Evolutionary conservation across 2,113 vertebrate genomes (phyloP).

Genomic region (Siniperca chuatsi): DNA sequence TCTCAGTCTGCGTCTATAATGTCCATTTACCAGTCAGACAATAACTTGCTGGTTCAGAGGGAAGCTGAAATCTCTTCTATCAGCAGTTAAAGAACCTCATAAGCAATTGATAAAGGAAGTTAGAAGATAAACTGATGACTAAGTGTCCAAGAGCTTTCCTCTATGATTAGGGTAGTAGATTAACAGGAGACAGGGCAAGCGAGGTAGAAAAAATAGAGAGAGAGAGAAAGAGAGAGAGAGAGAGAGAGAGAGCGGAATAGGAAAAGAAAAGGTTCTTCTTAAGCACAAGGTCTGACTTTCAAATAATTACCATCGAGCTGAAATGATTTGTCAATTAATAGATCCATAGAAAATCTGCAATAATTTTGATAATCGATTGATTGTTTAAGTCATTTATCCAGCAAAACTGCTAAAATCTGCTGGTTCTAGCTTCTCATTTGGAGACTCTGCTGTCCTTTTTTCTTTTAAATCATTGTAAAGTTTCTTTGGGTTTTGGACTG

Average conservation of each 20-base stretch:
- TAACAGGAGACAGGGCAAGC: neutral
- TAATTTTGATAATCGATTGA: neutral
- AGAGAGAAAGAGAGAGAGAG: neutral
- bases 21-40: slow-evolving; percentile 26
- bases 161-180: slow-evolving; percentile 29
- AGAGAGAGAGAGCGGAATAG: neutral
- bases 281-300: neutral
- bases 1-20: slow-evolving; percentile 26
- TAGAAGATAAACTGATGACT: slow-evolving; percentile 44
- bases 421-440: neutral
- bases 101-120: slow-evolving; percentile 32
- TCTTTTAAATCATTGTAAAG: neutral
- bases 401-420: neutral
- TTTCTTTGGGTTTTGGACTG: neutral
- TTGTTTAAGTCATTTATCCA: neutral
- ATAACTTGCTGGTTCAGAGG: slow-evolving; percentile 13
- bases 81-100: slow-evolving; percentile 39
- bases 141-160: slow-evolving; percentile 23
- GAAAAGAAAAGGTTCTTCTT: neutral
- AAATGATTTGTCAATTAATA: neutral
- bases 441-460: neutral
- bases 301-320: neutral
- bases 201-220: neutral
- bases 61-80: slow-evolving; percentile 32
- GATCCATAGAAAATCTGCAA: neutral